Base-by-base conservation (phyloP, 2,888 invertebrate species). In the Sinopyrophorus schimmeli region DNA sequence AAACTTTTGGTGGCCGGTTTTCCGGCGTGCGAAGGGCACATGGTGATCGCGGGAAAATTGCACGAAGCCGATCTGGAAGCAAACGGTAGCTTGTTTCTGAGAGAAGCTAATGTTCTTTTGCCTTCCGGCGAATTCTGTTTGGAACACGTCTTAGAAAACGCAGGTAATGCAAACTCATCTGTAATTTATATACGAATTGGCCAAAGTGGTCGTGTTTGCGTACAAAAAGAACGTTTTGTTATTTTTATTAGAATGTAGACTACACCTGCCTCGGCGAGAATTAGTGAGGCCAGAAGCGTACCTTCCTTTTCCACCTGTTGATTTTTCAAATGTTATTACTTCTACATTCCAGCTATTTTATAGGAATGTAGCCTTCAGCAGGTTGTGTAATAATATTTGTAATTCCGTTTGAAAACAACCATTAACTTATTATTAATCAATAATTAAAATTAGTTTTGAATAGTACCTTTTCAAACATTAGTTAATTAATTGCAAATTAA, bases 1-100 rank as follows among this genome's bases (percentile, higher is more conserved):
- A 67, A 64, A 44, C 64, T 47, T 4, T 38, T 69, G 34, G 61
- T 60, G 3, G 60, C 59, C 21, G 70, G 71, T 17, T 72, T 71
- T 57, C 72, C 73, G 1, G 63, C 53, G 30, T 78, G 76, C 68
- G 53, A 60, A 28, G 68, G 58, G 18, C 68, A 58, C 35, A 75
- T 82, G 66, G 79, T 79, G 37, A 80, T 82, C 58, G 76, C 79
- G 32, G 84, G 84, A 12, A 76, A 76, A 62, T 71, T 82, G 61
- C 65, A 73, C 28, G 76, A 79, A 40, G 79, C 79, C 6, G 64
- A 71, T 35, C 70, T 83, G 51, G 68, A 72, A 32, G 66, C 70
- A 14, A 80, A 80, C 63, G 84, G 84, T 7, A 76, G 78, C 57
- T 70, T 84, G 49, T 55, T 58, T 52, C 65, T 83, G 54, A 68